Conservation (phyloP, 2,888 invertebrate genomes). For the Idaea aversata region DNA sequence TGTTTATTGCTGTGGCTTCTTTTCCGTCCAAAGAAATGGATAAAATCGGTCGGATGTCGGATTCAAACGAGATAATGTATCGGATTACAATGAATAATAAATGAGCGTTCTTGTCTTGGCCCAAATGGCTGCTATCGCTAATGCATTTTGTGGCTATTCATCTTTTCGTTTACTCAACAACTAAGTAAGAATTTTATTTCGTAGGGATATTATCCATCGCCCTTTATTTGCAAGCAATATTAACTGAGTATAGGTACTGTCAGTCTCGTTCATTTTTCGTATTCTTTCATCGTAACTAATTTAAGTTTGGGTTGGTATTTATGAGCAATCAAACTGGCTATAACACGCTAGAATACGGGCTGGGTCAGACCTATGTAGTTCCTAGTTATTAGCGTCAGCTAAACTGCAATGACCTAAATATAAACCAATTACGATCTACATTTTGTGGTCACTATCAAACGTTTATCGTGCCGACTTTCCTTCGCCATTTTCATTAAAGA, state of each 20-base stretch:
- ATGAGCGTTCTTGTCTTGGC: slow-evolving; percentile 47
- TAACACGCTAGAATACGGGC: background rate
- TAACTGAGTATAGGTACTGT: background rate
- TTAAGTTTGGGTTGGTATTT: slow-evolving; percentile 3
- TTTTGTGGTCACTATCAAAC: slow-evolving; percentile 22
- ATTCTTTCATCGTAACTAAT: background rate
- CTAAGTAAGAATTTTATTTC: slow-evolving; percentile 33
- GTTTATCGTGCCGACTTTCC: slow-evolving; percentile 36
- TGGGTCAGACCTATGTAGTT: background rate
- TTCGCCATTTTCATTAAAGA: slow-evolving; percentile 62
- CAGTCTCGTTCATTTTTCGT: background rate
- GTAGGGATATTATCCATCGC: slow-evolving; percentile 24
- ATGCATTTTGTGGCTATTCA: slow-evolving; percentile 42
- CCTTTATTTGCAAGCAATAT: background rate
- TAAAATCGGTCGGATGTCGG: slow-evolving; percentile 43
- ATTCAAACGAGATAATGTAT: slow-evolving; percentile 51
- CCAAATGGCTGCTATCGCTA: slow-evolving; percentile 42
- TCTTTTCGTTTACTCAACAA: slow-evolving; percentile 46
- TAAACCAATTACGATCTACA: slow-evolving; percentile 17
- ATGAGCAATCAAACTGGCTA: background rate
- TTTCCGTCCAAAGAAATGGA: slow-evolving; percentile 39
- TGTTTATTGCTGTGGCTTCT: slow-evolving; percentile 36
- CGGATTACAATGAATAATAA: slow-evolving; percentile 69
- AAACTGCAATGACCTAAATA: slow-evolving; percentile 16
- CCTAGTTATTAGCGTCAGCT: slow-evolving; percentile 9